Base-by-base conservation (phyloP, 1,140 invertebrate species). In the Sarcophaga peregrina region DNA sequence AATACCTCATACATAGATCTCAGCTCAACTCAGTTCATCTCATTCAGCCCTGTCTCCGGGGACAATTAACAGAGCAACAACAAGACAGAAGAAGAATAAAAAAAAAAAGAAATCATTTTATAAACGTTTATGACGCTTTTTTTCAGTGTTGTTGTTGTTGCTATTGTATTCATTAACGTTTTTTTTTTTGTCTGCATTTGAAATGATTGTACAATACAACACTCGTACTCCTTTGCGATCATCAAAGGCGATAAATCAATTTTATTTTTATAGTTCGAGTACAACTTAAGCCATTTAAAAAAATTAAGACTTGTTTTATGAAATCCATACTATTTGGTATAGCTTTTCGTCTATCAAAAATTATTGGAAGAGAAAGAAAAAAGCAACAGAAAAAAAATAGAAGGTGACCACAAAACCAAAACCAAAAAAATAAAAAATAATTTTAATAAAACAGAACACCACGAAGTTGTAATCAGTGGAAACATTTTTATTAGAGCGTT, bases 291-390 rank as follows among this genome's bases (percentile, higher is more conserved):
- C 17, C 20, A 25, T 15, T 68, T 68, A 25, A 68, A 68, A 25
- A 68, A 68, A 8, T 68, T 68, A 68, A n/a, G 62, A 68, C 20
- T 68, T 68, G 20, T 68, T 68, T 13, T 58, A 68, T n/a, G 62
- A 68, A 68, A 52, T 37, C 25, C 25, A 37, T 37, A 37, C 25
- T 37, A 37, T 37, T 1, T 37, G 25, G 25, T 37, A 37, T 37
- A 37, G 25, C 25, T 37, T 37, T 37, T 37, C 25, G 1, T 37
- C 25, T 37, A 37, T 37, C 4, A 37, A 37, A n/a, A 37, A 37
- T 37, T 37, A 37, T 37, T 37, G 25, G 4, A 37, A 37, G 25
- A 37, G 4, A n/a, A n/a, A n/a, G n/a, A n/a, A n/a, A n/a, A n/a
- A n/a, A n/a, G n/a, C n/a, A n/a, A n/a, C n/a, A 37, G 25, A 37